These are phyloP conservation scores for Odocoileus virginianus DNA, from an alignment of 2,113 vertebrate genomes.

Conservation along the genomic window DNA sequence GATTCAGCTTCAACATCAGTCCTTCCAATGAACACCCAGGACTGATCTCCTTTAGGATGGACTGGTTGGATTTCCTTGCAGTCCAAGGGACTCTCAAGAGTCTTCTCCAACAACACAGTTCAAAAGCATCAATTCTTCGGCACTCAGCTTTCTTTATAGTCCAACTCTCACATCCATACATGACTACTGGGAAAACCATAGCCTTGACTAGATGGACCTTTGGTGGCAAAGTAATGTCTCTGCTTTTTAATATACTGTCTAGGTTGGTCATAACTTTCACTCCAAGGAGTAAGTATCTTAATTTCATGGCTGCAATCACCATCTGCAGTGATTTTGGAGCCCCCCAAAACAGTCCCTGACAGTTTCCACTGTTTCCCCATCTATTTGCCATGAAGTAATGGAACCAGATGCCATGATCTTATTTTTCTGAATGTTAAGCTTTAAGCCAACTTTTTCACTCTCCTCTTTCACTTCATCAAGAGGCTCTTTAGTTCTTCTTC, in stretches of 20 bases:
- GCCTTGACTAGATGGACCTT: neutral
- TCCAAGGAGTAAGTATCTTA: too few species aligned
- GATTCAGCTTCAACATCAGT: neutral
- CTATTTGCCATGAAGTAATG: neutral
- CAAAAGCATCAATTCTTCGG: neutral
- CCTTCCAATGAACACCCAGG: neutral
- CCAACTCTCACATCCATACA: too few species aligned
- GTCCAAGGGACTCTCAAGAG: neutral
- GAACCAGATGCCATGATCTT: neutral
- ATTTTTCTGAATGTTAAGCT: neutral
- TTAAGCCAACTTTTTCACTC: neutral
- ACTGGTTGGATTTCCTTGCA: neutral
- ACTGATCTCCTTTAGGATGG: neutral
- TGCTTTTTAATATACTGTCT: neutral
- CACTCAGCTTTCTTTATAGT: too few species aligned
- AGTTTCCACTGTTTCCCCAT: neutral
- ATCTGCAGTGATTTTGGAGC: too few species aligned
- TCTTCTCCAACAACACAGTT: neutral
- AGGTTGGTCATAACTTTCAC: too few species aligned
- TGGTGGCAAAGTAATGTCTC: neutral
- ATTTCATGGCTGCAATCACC: too few species aligned
- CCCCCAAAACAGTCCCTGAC: fast-evolving
- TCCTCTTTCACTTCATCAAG: neutral
- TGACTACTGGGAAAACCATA: too few species aligned
- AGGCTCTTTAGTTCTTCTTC: neutral